phyloP scores from a whole-genome alignment of 2,888 invertebrate species.

The Hemistola chrysoprasaria region DNA sequence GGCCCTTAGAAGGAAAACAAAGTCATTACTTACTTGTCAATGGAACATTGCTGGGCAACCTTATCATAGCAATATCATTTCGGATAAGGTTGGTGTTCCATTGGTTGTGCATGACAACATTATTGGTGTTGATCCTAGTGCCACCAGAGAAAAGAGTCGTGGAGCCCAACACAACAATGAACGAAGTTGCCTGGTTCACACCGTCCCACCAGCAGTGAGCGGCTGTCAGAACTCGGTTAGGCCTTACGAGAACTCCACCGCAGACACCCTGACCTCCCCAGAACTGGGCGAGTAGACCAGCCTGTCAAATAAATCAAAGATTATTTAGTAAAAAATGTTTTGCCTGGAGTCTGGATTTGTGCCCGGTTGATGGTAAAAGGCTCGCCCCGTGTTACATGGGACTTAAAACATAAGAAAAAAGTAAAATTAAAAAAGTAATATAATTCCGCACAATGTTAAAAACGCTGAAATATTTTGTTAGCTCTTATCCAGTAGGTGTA shows the following conservation, averaged over 20 bases:
- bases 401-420: no score
- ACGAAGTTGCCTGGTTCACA: conserved; percentile 38
- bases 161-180: conserved; percentile 55
- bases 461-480: no score
- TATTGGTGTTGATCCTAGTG: conserved; percentile 35
- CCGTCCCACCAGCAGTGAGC: conserved; percentile 60
- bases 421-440: no score
- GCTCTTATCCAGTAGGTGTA: no score
- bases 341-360: no score
- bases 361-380: no score
- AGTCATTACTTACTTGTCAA: conserved; percentile 32
- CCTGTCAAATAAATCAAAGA: conserved; percentile 28
- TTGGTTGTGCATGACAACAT: conserved; percentile 41
- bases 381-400: no score
- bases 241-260: conserved; percentile 46
- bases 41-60: conserved; percentile 25
- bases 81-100: conserved; percentile 42
- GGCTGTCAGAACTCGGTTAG: conserved; percentile 39
- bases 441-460: no score
- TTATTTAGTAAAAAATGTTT: no score
- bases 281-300: conserved; percentile 34
- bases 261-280: conserved; percentile 39
- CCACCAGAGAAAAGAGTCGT: conserved; percentile 49
- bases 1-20: no score
- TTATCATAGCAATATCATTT: conserved; percentile 52